These are phyloP conservation scores for Bovichtus variegatus DNA, from an alignment of 2,797 vertebrate species.

Conservation along the genomic window DNA sequence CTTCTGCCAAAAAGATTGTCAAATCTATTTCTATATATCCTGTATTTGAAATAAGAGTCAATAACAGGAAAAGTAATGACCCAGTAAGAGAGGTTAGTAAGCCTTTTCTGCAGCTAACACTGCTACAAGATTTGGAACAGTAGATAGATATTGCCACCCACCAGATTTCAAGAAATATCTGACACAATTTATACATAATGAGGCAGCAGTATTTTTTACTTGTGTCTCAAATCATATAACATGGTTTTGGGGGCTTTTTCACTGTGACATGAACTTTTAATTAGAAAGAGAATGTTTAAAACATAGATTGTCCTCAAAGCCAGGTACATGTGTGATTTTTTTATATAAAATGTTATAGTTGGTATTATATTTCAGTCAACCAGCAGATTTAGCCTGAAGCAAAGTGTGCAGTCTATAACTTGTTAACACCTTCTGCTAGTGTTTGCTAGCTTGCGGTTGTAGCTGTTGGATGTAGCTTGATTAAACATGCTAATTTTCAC, in stretches of 20 bases:
- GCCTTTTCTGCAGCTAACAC: neutral
- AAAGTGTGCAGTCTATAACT: no score
- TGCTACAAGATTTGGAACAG: no score
- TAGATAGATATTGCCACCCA: no score
- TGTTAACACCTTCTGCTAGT: no score
- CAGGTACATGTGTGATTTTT: neutral
- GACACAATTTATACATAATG: neutral
- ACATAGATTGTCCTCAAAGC: slow-evolving; percentile 11
- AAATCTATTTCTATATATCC: no score
- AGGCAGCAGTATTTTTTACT: neutral
- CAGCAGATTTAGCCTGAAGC: no score
- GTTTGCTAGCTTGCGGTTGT: no score
- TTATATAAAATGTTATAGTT: no score
- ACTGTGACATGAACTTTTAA: slow-evolving; percentile 35
- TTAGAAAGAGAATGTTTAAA: slow-evolving; percentile 6
- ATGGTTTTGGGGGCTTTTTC: slow-evolving; percentile 19
- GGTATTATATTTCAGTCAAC: no score
- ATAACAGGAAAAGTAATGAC: neutral
- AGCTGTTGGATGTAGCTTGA: no score
- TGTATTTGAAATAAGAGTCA: slow-evolving; percentile 7
- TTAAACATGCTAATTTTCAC: no score
- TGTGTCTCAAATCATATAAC: neutral
- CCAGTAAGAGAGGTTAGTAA: neutral
- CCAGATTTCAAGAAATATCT: neutral
- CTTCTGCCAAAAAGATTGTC: neutral